Conservation (phyloP, 2,113 vertebrate genomes). For the Halcyon senegalensis region DNA sequence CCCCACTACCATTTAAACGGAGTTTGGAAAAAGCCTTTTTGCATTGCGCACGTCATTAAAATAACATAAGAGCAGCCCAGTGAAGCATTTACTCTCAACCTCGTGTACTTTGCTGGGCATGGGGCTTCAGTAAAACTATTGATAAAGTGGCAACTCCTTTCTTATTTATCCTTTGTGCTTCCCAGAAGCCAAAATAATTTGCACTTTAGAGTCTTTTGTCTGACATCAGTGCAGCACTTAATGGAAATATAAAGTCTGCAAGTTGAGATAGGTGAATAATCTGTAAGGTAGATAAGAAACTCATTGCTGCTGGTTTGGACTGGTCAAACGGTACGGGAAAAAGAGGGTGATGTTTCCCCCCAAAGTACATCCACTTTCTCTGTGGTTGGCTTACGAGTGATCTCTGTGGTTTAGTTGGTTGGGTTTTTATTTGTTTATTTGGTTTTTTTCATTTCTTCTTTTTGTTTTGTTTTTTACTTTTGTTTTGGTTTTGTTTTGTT, state of each 20-base stretch:
- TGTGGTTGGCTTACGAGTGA: background rate
- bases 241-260: background rate
- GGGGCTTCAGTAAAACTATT: background rate
- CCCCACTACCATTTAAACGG: background rate
- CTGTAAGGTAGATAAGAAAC: background rate
- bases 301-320: background rate
- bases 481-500: background rate
- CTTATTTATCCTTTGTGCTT: background rate
- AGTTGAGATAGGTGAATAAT: background rate
- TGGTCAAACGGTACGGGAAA: background rate
- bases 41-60: slow-evolving; percentile 1
- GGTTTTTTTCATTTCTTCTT: too few species aligned
- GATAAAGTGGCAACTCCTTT: background rate
- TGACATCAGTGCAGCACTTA: background rate
- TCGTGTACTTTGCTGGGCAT: background rate
- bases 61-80: background rate
- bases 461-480: background rate
- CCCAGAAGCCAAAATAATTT: background rate
- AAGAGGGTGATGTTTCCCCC: too few species aligned
- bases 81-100: background rate
- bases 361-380: background rate
- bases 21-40: background rate
- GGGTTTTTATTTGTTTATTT: background rate
- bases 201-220: background rate
- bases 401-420: background rate